Percentiles rank a stretch among this genome's conserved stretches.
Evolutionary conservation across 2,113 vertebrate species (phyloP).

Genomic region (Pachypanchax playfairii): DNA sequence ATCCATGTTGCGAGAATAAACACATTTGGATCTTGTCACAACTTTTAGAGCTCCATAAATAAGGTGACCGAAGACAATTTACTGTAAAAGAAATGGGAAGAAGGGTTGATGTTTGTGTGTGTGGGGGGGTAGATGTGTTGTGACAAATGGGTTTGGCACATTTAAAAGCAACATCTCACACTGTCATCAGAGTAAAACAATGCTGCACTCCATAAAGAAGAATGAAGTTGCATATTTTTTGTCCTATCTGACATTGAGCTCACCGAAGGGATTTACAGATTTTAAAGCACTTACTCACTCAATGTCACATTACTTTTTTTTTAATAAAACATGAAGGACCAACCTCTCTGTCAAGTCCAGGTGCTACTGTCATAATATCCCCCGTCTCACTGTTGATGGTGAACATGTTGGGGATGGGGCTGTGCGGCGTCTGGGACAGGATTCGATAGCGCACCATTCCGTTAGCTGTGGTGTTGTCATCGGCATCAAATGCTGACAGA

Average conservation of each 20-base stretch:
- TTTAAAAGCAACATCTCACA: constrained; percentile 35
- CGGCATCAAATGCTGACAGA: constrained; percentile 89
- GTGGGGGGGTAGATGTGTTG: constrained; percentile 2
- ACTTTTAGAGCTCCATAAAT: constrained; percentile 69
- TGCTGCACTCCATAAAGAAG: constrained; percentile 6
- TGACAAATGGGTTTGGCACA: constrained; percentile 37
- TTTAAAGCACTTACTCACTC: neutral
- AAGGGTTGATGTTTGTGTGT: constrained; percentile 9
- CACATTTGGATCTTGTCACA: constrained; percentile 75
- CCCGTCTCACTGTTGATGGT: constrained; percentile 97
- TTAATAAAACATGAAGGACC: constrained; percentile 44
- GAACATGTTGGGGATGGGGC: constrained; percentile 95
- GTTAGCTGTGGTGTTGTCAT: constrained; percentile 92
- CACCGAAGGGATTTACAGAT: neutral
- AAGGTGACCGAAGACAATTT: constrained; percentile 69
- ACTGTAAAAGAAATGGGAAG: constrained; percentile 24
- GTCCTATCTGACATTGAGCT: constrained; percentile 8
- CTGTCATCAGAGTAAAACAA: constrained; percentile 48
- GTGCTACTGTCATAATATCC: constrained; percentile 91
- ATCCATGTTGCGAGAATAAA: constrained; percentile 68
- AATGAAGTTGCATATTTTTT: constrained; percentile 10
- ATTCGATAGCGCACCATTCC: constrained; percentile 96
- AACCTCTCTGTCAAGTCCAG: constrained; percentile 95
- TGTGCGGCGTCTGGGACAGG: constrained; percentile 92
- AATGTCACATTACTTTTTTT: neutral